Conservation (phyloP, 2,888 invertebrate species). For the Rhaphigaster nebulosa region DNA sequence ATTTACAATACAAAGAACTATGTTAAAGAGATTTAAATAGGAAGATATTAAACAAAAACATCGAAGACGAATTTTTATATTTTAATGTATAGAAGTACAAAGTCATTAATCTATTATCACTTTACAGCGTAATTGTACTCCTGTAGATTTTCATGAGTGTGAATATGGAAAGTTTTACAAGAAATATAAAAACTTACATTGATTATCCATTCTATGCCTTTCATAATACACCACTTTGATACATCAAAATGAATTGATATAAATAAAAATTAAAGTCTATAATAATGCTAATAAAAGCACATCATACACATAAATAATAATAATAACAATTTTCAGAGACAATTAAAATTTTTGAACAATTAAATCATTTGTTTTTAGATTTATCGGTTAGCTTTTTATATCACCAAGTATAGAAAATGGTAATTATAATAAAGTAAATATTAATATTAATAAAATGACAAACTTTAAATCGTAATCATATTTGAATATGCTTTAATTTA, state of each 20-base stretch:
- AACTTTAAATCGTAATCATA: not conserved
- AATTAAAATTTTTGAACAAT: not conserved
- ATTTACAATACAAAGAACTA: too few relatives aligned
- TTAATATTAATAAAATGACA: not conserved
- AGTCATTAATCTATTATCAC: slow-evolving; percentile 4
- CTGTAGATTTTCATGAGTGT: not conserved
- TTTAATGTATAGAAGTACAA: slow-evolving; percentile 6
- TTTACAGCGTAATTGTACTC: slow-evolving; percentile 10
- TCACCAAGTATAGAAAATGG: too few relatives aligned
- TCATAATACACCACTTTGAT: not conserved
- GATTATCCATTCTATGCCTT: not conserved
- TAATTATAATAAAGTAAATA: not conserved
- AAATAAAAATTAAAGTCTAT: not conserved
- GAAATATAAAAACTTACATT: not conserved
- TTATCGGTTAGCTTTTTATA: not conserved
- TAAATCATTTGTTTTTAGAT: not conserved
- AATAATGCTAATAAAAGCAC: not conserved
- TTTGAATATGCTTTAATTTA: not conserved
- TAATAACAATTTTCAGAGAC: not conserved
- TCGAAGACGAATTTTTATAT: not conserved
- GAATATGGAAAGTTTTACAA: not conserved
- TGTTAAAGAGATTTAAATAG: not conserved
- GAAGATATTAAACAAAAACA: not conserved
- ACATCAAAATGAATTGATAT: not conserved
- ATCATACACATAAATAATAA: not conserved